Evolutionary conservation across 2,888 invertebrate species (phyloP).

Genomic region (Panorpa germanica): DNA sequence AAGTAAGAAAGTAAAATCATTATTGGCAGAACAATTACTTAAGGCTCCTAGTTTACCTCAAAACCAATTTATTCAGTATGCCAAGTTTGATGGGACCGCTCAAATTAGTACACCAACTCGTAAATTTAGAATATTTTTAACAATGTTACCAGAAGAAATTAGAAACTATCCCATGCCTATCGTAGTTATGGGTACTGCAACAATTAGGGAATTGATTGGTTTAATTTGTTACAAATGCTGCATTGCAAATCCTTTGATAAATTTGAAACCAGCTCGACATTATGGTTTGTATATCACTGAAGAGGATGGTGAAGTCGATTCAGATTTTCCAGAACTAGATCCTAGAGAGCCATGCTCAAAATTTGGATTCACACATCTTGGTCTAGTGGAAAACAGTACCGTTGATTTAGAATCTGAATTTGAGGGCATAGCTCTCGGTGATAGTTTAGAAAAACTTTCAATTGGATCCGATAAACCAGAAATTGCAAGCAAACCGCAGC

Average conservation of each 20-base stretch:
- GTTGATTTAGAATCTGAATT: slow-evolving; percentile 14
- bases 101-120: slow-evolving; percentile 62
- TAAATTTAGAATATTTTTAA: slow-evolving; percentile 77
- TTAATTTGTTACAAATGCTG: slow-evolving; percentile 74
- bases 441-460: slow-evolving; percentile 20
- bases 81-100: slow-evolving; percentile 79
- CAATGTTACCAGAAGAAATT: slow-evolving; percentile 65
- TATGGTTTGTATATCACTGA: slow-evolving; percentile 89
- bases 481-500: slow-evolving; percentile 25
- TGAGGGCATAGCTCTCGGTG: slow-evolving; percentile 15
- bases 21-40: slow-evolving; percentile 55
- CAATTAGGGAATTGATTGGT: slow-evolving; percentile 80
- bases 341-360: slow-evolving; percentile 76
- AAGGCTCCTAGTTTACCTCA: slow-evolving; percentile 58
- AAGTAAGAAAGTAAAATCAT: slow-evolving; percentile 28
- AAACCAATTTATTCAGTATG: slow-evolving; percentile 78
- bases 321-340: slow-evolving; percentile 83
- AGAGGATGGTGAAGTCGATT: slow-evolving; percentile 89
- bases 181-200: slow-evolving; percentile 64
- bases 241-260: slow-evolving; percentile 40
- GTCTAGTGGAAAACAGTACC: slow-evolving; percentile 56
- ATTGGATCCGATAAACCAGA: slow-evolving; percentile 21
- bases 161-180: slow-evolving; percentile 71
- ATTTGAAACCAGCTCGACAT: slow-evolving; percentile 40
- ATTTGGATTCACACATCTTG: slow-evolving; percentile 79